These are phyloP conservation scores for Parapsyche elsis DNA, from an alignment of 1,140 invertebrate species.

Conservation along the genomic window DNA sequence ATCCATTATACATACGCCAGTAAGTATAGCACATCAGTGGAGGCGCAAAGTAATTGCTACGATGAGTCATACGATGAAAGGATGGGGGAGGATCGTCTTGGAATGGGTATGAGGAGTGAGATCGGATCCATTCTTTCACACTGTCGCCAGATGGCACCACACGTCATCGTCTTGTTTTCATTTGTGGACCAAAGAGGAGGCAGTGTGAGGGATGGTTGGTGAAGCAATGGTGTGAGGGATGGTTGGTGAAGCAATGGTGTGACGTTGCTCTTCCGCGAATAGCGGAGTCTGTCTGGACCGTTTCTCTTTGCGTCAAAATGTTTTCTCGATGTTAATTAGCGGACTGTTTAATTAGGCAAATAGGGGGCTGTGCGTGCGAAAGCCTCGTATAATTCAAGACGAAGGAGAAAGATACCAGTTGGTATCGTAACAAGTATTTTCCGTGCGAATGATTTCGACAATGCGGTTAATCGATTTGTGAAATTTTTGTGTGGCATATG, in stretches of 20 bases:
- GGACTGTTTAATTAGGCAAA: background rate
- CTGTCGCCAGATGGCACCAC: too few species aligned
- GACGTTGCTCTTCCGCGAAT: background rate
- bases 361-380: background rate
- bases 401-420: background rate
- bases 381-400: background rate
- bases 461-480: too few species aligned
- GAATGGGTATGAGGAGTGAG: background rate
- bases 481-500: too few species aligned
- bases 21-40: background rate
- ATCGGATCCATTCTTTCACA: background rate
- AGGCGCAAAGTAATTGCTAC: conserved; percentile 44
- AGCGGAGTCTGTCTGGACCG: background rate
- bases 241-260: background rate
- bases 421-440: too few species aligned
- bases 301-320: background rate
- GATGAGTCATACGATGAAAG: conserved; percentile 13
- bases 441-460: too few species aligned
- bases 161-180: background rate
- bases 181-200: background rate
- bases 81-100: background rate
- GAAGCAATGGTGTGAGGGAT: background rate
- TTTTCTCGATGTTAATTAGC: conserved; percentile 16
- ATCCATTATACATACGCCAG: background rate
- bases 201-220: background rate